Percentiles rank a stretch among this genome's conserved stretches.
These are phyloP conservation scores for Drosophila orosa DNA, from an alignment of 1,140 invertebrate species.

Conservation along the genomic window DNA sequence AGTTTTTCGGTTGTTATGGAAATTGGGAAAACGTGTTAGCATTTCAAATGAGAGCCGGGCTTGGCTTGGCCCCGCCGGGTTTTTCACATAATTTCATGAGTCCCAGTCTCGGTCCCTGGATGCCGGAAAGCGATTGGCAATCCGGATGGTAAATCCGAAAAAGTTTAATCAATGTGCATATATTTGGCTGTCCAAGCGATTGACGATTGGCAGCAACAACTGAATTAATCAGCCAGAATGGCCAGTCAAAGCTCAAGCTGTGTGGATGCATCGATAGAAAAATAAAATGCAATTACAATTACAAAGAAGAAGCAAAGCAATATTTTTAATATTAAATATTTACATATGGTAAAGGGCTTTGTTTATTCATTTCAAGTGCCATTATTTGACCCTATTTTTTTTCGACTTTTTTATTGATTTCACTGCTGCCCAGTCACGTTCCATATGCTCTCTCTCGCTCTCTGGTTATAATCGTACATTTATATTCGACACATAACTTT, in stretches of 20 bases:
- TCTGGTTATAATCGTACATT: conserved; percentile 44
- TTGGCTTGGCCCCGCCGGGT: conserved; percentile 11
- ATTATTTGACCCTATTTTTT: background rate
- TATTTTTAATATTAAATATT: conserved; percentile 18
- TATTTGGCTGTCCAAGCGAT: conserved; percentile 34
- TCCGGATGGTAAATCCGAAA: conserved; percentile 51
- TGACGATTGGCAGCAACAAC: conserved; percentile 36
- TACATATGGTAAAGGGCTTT: conserved; percentile 1
- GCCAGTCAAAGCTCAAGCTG: conserved; percentile 17
- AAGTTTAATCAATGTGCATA: conserved; percentile 57
- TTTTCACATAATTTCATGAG: conserved; percentile 47
- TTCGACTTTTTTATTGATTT: conserved; percentile 19
- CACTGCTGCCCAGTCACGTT: conserved; percentile 24
- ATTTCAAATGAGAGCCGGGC: conserved; percentile 52
- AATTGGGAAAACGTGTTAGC: conserved; percentile 59
- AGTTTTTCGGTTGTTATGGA: conserved; percentile 53
- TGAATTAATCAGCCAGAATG: conserved; percentile 42
- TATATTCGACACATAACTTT: conserved; percentile 48
- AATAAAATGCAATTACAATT: conserved; percentile 27
- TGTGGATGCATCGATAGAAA: background rate
- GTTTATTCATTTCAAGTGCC: conserved; percentile 1
- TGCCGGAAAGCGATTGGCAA: conserved; percentile 31
- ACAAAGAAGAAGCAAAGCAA: background rate
- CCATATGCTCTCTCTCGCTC: background rate
- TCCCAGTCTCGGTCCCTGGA: conserved; percentile 7